A percentile compares a stretch with the other conserved stretches of the same genome.
These are phyloP conservation scores for Fregetta grallaria DNA, from an alignment of 2,113 vertebrate genomes.

Conservation along the genomic window DNA sequence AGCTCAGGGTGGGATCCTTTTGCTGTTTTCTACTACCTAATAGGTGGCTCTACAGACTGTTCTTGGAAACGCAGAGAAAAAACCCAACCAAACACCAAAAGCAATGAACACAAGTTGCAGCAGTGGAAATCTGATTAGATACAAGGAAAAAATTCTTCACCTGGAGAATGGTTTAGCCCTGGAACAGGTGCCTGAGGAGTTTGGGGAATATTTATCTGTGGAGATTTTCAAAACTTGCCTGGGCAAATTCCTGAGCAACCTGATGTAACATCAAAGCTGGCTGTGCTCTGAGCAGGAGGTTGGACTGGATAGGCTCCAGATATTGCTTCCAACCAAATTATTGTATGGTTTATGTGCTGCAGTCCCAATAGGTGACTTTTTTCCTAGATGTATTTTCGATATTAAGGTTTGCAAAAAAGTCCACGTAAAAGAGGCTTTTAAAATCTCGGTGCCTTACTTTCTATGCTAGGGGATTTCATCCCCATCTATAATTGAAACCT, in stretches of 20 bases:
- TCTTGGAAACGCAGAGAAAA: not conserved
- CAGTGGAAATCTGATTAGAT: not conserved
- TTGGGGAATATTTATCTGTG: not conserved
- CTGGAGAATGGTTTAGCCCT: not conserved
- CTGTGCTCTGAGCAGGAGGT: not conserved
- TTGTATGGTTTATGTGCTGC: not conserved
- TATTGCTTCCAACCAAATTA: not conserved
- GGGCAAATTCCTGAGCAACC: not conserved
- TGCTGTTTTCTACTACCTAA: not conserved
- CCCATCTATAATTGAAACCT: not conserved
- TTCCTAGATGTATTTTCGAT: not conserved
- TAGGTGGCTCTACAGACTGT: not conserved
- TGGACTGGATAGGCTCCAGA: not conserved
- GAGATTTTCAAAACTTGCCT: not conserved
- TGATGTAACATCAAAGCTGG: not conserved
- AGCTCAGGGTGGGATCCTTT: not conserved
- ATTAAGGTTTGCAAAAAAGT: not conserved
- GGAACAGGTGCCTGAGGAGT: not conserved
- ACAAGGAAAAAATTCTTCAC: not conserved
- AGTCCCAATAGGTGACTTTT: not conserved
- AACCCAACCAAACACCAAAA: not conserved
- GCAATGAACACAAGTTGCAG: not conserved
- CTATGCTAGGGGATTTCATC: not conserved
- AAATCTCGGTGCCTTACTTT: not conserved
- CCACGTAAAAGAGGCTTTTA: not conserved